These are phyloP conservation scores for Micropoecilia bifurca DNA, from an alignment of 2,797 vertebrate genomes.

Conservation along the genomic window DNA sequence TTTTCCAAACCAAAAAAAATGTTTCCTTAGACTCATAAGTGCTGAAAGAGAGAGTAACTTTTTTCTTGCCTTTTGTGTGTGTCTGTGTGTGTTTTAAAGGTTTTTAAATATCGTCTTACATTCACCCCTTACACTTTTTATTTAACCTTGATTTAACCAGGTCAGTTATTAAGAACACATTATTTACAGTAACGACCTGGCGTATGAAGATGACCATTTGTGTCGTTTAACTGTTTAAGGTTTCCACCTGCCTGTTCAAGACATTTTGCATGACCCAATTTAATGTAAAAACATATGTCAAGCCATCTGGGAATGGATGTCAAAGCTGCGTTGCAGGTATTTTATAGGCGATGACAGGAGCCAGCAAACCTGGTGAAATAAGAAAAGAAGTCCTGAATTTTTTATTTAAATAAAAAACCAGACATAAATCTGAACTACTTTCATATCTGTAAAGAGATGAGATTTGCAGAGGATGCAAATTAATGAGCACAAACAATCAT, in stretches of 20 bases:
- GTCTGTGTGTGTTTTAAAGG: not conserved
- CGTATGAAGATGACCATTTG: not conserved
- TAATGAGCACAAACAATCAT: not conserved
- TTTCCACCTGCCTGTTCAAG: not conserved
- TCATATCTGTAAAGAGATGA: not conserved
- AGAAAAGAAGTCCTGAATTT: not conserved
- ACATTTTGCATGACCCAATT: not conserved
- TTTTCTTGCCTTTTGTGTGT: not conserved
- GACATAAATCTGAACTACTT: not conserved
- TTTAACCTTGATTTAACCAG: no score
- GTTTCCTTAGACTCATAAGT: not conserved
- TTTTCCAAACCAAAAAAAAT: not conserved
- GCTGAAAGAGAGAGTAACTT: not conserved
- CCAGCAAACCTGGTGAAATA: not conserved
- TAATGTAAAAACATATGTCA: not conserved
- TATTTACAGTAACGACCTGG: no score
- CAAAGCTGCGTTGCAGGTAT: not conserved
- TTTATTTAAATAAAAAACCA: not conserved
- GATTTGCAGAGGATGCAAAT: not conserved
- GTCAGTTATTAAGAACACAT: no score
- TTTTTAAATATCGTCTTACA: not conserved
- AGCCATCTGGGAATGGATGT: not conserved
- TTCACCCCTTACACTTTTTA: no score
- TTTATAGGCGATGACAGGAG: not conserved
- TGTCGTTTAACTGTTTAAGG: not conserved